phyloP scores from a whole-genome alignment of 2,113 vertebrate genomes.

The Carassius carassius region DNA sequence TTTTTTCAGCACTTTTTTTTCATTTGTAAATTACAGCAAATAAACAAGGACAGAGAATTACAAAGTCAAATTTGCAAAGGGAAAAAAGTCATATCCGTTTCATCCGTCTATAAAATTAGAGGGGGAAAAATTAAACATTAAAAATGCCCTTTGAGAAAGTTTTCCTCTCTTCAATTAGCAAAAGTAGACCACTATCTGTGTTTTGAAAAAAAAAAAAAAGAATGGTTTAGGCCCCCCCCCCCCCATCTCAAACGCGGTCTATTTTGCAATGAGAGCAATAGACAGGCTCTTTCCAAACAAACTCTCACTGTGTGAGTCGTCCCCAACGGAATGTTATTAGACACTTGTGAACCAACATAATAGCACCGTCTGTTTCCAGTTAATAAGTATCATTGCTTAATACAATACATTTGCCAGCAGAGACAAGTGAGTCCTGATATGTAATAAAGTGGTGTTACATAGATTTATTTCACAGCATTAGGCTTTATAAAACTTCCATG shows the following conservation, averaged over 20 bases:
- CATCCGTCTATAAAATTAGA: slow-evolving; percentile 85
- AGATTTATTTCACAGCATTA: slow-evolving; percentile 43
- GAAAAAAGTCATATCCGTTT: slow-evolving; percentile 81
- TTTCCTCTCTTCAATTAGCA: slow-evolving; percentile 63
- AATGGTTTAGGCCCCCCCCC: neutral
- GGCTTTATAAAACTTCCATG: slow-evolving; percentile 36
- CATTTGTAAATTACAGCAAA: slow-evolving; percentile 99
- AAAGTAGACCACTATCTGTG: slow-evolving; percentile 50
- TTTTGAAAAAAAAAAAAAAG: slow-evolving; percentile 21
- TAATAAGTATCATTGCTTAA: slow-evolving; percentile 48
- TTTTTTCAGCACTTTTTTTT: slow-evolving; percentile 90
- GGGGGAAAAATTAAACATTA: slow-evolving; percentile 86
- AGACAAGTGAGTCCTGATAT: slow-evolving; percentile 45
- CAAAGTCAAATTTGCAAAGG: slow-evolving; percentile 95
- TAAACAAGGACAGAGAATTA: slow-evolving; percentile 99
- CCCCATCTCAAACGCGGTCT: neutral
- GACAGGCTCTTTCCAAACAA: slow-evolving; percentile 33
- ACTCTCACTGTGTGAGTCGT: slow-evolving; percentile 33
- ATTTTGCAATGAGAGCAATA: slow-evolving; percentile 31
- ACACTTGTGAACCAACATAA: slow-evolving; percentile 41
- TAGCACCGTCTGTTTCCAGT: slow-evolving; percentile 44
- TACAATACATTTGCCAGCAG: slow-evolving; percentile 43
- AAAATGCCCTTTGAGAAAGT: slow-evolving; percentile 83
- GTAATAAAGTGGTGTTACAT: slow-evolving; percentile 45
- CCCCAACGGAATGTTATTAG: slow-evolving; percentile 44